These are phyloP conservation scores for Athene noctua DNA, from an alignment of 2,113 vertebrate species.

Conservation along the genomic window DNA sequence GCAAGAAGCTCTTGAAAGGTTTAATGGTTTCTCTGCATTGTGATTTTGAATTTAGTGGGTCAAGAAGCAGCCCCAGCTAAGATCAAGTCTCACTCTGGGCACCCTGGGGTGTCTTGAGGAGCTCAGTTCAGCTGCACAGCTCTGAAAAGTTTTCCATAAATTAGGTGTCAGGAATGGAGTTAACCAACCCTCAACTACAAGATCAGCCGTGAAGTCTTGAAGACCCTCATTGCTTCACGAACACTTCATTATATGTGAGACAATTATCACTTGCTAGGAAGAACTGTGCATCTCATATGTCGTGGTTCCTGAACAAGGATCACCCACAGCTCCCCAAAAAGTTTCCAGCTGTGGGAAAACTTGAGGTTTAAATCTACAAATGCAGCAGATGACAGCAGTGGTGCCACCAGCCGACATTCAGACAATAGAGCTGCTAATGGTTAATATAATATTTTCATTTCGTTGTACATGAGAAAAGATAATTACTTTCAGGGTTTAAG, in stretches of 20 bases:
- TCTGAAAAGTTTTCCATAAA: neutral
- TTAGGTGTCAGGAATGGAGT: neutral
- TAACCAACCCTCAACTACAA: neutral
- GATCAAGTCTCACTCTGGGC: neutral
- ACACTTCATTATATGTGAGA: neutral
- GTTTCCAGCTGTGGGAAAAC: neutral
- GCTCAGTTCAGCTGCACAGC: neutral
- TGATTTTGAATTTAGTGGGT: neutral
- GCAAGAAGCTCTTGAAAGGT: neutral
- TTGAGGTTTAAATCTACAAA: neutral
- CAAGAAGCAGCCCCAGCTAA: neutral
- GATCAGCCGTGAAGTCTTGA: neutral
- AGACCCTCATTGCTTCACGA: neutral
- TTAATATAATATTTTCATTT: constrained; percentile 60
- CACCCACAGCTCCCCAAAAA: neutral
- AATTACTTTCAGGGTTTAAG: constrained; percentile 72
- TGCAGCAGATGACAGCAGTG: neutral
- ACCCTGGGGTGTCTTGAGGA: neutral
- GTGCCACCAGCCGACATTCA: neutral
- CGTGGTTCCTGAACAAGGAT: neutral
- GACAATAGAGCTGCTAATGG: neutral
- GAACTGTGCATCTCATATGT: neutral
- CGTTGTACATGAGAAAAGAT: constrained; percentile 57
- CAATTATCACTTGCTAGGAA: neutral
- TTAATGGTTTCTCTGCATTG: neutral